Evolutionary conservation across 2,888 invertebrate species (phyloP).

Genomic region (Agrochola lychnidis): DNA sequence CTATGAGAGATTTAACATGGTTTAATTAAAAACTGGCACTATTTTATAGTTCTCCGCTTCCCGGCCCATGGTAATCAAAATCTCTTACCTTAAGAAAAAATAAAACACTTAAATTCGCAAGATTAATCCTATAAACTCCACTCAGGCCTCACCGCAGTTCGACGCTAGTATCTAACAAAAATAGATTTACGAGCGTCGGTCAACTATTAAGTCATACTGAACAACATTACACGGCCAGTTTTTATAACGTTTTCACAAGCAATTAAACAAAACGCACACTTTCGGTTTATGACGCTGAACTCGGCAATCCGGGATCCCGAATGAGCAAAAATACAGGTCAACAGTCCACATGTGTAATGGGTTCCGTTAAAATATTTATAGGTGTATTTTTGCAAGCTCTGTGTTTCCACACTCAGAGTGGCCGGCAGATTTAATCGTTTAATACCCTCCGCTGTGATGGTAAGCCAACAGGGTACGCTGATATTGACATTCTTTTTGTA

Average conservation of each 20-base stretch:
- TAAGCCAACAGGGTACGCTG: constrained; percentile 32
- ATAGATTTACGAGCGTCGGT: constrained; percentile 55
- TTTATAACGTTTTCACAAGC: constrained; percentile 68
- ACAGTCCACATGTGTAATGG: constrained; percentile 55
- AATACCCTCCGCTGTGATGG: constrained; percentile 37
- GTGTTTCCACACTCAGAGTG: constrained; percentile 42
- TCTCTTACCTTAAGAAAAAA: constrained; percentile 3
- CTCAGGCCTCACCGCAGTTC: constrained; percentile 32
- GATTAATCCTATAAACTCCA: constrained; percentile 26
- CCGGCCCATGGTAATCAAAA: neutral
- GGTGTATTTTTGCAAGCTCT: constrained; percentile 56
- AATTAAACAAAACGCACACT: constrained; percentile 74
- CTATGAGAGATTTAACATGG: neutral
- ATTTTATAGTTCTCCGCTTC: constrained; percentile 13
- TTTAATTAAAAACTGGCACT: constrained; percentile 2
- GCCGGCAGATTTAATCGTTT: constrained; percentile 58
- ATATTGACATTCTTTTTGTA: constrained; percentile 37
- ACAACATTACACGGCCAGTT: constrained; percentile 48
- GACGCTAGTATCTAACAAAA: constrained; percentile 38
- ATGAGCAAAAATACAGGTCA: constrained; percentile 61
- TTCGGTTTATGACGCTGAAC: constrained; percentile 63
- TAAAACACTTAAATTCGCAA: constrained; percentile 24
- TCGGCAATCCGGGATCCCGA: constrained; percentile 48
- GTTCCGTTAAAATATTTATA: constrained; percentile 60
- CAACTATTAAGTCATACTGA: constrained; percentile 57